phyloP scores from a whole-genome alignment of 2,797 vertebrate genomes.

The Geotrypetes seraphini region DNA sequence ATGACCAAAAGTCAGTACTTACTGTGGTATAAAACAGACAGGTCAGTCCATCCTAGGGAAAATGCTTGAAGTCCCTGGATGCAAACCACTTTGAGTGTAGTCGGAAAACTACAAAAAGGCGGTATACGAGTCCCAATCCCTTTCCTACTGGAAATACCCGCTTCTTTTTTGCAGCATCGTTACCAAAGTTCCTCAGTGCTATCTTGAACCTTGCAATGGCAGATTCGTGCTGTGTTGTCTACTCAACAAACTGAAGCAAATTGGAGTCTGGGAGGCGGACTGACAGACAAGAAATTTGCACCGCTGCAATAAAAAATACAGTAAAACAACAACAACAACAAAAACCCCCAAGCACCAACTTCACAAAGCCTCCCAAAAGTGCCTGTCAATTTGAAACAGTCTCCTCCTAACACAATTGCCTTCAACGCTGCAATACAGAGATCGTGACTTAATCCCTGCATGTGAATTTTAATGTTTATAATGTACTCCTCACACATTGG shows the following conservation, averaged over 20 bases:
- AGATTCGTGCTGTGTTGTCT: constrained; percentile 2
- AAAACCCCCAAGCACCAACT: constrained; percentile 7
- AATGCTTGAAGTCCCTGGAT: too few species aligned
- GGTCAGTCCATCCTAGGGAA: too few species aligned
- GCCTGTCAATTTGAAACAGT: constrained; percentile 38
- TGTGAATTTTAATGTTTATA: constrained; percentile 45
- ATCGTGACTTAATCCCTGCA: constrained; percentile 28
- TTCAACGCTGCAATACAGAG: constrained; percentile 24
- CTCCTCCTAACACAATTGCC: constrained; percentile 32
- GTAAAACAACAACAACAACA: too few species aligned
- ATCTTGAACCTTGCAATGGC: constrained; percentile 3
- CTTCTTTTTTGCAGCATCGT: too few species aligned
- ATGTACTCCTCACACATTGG: constrained; percentile 41
- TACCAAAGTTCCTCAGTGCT: too few species aligned
- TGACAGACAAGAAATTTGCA: neutral
- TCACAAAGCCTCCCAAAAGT: constrained; percentile 40
- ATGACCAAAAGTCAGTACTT: too few species aligned
- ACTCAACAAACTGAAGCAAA: neutral
- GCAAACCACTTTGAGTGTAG: too few species aligned
- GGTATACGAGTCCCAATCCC: too few species aligned
- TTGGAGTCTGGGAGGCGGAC: neutral
- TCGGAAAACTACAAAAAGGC: too few species aligned
- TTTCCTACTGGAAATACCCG: too few species aligned
- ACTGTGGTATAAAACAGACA: too few species aligned
- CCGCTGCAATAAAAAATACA: neutral